These are phyloP conservation scores for Protomyctophum bolini DNA, from an alignment of 2,113 vertebrate species.

Conservation along the genomic window DNA sequence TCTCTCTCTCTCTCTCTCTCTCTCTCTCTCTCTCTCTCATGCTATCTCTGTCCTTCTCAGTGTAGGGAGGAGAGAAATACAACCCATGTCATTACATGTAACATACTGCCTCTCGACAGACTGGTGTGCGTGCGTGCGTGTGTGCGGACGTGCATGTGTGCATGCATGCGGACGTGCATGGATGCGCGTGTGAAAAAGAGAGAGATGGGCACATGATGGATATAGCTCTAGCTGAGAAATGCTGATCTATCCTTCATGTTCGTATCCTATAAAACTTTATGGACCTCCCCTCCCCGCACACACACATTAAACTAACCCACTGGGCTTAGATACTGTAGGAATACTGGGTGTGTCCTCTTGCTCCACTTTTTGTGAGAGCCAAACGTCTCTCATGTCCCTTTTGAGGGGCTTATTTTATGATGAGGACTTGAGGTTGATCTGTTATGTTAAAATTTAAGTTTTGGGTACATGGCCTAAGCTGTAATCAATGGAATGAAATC, in stretches of 20 bases:
- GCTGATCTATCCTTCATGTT: conserved; percentile 51
- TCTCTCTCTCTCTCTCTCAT: neutral
- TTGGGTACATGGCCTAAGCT: no score
- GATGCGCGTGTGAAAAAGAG: neutral
- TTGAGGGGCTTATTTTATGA: no score
- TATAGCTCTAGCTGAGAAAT: conserved; percentile 53
- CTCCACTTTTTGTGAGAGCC: no score
- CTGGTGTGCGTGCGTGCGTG: neutral
- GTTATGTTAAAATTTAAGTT: no score
- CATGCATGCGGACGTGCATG: neutral
- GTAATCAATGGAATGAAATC: no score
- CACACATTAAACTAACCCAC: conserved; percentile 23
- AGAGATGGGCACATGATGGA: conserved; percentile 28
- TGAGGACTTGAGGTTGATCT: no score
- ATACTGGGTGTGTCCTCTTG: conserved; percentile 13
- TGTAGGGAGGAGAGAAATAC: conserved; percentile 21
- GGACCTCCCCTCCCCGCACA: conserved; percentile 26
- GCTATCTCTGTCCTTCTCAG: conserved; percentile 15
- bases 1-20: neutral
- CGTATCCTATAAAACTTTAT: conserved; percentile 42
- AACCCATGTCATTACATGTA: conserved; percentile 32
- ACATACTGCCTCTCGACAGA: conserved; percentile 26
- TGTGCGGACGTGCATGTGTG: neutral
- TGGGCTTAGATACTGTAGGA: neutral
- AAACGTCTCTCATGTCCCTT: no score